Conservation (phyloP, 2,113 vertebrate species). For the Salvelinus namaycush region DNA sequence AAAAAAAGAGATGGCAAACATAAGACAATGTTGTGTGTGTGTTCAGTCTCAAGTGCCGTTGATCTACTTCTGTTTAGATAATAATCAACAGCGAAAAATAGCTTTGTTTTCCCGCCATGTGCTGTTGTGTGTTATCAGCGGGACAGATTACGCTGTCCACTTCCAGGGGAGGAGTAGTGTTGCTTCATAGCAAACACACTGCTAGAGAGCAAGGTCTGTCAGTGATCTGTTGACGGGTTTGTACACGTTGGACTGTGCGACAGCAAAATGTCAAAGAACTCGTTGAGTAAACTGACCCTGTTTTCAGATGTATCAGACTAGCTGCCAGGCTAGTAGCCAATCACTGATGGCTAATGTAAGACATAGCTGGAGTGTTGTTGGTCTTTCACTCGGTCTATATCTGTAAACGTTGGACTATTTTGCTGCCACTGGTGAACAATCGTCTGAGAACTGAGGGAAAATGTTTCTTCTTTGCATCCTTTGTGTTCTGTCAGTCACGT, state of each 20-base stretch:
- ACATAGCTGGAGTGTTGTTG: not conserved
- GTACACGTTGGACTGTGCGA: too few species aligned
- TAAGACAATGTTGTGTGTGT: too few species aligned
- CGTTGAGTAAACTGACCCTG: too few species aligned
- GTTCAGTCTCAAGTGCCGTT: too few species aligned
- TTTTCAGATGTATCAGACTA: not conserved
- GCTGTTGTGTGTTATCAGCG: too few species aligned
- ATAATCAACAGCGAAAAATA: too few species aligned
- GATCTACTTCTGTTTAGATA: too few species aligned
- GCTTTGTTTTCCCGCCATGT: too few species aligned
- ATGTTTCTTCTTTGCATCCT: slow-evolving; percentile 12
- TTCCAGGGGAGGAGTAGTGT: not conserved
- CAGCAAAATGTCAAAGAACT: too few species aligned
- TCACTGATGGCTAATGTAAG: not conserved
- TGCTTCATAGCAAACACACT: not conserved
- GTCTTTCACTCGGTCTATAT: too few species aligned
- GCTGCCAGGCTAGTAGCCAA: not conserved
- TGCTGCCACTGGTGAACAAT: not conserved
- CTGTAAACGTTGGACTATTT: not conserved
- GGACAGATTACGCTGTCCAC: too few species aligned
- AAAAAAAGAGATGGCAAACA: too few species aligned
- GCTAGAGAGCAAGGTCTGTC: not conserved
- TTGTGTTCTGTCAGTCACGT: slow-evolving; percentile 3
- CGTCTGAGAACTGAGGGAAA: not conserved
- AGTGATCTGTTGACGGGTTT: not conserved